Conservation (phyloP, 2,113 vertebrate genomes). For the Dipodomys ordii region DNA sequence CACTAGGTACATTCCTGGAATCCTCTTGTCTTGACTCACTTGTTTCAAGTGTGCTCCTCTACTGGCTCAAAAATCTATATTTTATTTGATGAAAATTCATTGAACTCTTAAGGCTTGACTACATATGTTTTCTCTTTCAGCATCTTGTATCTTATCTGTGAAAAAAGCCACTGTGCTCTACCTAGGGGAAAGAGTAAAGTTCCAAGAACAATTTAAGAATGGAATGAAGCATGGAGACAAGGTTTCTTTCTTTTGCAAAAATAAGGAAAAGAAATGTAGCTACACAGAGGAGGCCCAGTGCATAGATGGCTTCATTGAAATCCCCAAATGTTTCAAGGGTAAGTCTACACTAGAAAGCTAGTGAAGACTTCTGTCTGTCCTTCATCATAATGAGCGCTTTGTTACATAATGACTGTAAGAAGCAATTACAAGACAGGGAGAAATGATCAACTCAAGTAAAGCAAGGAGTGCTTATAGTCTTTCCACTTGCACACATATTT, state of each 20-base stretch:
- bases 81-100: not conserved
- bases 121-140: conserved; percentile 81
- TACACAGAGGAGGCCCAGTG: conserved; percentile 89
- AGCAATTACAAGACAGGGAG: not conserved
- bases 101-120: not conserved
- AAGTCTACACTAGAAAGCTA: not conserved
- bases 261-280: conserved; percentile 90
- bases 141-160: conserved; percentile 90
- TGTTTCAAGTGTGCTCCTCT: not conserved
- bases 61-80: not conserved
- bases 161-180: conserved; percentile 92
- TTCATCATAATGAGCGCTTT: not conserved
- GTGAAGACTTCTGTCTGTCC: not conserved
- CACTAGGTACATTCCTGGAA: not conserved
- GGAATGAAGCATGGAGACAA: conserved; percentile 89
- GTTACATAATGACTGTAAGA: not conserved
- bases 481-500: not conserved
- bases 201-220: conserved; percentile 89
- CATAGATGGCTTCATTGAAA: conserved; percentile 87
- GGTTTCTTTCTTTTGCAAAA: conserved; percentile 92
- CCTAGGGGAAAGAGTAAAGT: conserved; percentile 87
- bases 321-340: conserved; percentile 93
- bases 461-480: not conserved
- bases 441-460: not conserved
- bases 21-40: not conserved